Conservation (phyloP, 2,113 vertebrate genomes). For the Silurus asotus region DNA sequence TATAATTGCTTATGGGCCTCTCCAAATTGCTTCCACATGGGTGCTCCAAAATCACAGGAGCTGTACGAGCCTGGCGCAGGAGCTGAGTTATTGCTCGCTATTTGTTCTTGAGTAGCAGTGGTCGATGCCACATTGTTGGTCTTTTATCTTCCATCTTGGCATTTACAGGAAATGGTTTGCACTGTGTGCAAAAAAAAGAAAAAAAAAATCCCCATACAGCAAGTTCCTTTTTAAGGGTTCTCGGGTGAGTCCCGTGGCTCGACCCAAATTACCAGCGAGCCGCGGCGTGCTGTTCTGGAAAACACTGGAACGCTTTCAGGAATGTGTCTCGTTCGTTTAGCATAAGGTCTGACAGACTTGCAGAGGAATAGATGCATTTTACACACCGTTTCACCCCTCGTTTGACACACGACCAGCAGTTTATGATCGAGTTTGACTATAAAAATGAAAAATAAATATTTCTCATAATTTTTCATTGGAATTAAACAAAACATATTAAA, state of each 20-base stretch:
- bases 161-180: slow-evolving; percentile 26
- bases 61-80: slow-evolving; percentile 33
- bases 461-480: not conserved
- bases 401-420: not conserved
- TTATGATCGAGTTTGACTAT: not conserved
- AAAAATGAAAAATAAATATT: not conserved
- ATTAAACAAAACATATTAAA: not conserved
- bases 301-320: slow-evolving; percentile 41
- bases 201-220: not conserved
- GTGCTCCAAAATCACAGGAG: slow-evolving; percentile 38
- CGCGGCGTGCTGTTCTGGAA: slow-evolving; percentile 27
- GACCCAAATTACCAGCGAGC: slow-evolving; percentile 29
- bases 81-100: slow-evolving; percentile 42
- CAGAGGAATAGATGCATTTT: slow-evolving; percentile 24
- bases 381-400: not conserved
- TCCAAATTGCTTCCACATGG: slow-evolving; percentile 57
- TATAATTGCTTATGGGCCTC: slow-evolving; percentile 53
- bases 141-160: slow-evolving; percentile 27
- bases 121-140: slow-evolving; percentile 26
- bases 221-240: not conserved
- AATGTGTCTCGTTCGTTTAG: slow-evolving; percentile 43
- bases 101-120: slow-evolving; percentile 21
- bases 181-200: not conserved
- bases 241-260: not conserved
- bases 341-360: slow-evolving; percentile 29